Percentiles rank a stretch among this genome's conserved stretches.
These are phyloP conservation scores for Drosophila kambysellisi DNA, from an alignment of 2,888 invertebrate species.

Conservation along the genomic window DNA sequence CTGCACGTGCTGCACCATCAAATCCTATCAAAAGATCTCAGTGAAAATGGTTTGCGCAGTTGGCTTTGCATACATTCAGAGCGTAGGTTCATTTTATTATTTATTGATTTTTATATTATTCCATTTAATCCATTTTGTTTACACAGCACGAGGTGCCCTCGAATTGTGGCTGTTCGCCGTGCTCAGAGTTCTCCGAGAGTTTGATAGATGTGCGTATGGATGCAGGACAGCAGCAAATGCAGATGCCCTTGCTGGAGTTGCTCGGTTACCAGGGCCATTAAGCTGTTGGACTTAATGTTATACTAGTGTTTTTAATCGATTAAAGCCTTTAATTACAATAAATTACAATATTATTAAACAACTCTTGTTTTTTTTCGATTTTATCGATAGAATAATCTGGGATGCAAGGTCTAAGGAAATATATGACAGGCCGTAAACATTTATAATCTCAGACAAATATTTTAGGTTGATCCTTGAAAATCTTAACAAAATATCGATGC, in stretches of 20 bases:
- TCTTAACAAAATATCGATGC: too few relatives aligned
- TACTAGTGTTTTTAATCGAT: conserved; percentile 8
- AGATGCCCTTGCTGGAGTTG: conserved; percentile 41
- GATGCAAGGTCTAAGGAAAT: neutral
- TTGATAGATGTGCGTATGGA: conserved; percentile 50
- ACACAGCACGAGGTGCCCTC: conserved; percentile 82
- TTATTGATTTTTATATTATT: neutral
- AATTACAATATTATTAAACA: conserved; percentile 19
- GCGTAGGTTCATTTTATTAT: conserved; percentile 12
- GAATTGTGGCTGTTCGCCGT: conserved; percentile 78
- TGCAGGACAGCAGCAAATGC: conserved; percentile 1
- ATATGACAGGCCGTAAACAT: neutral
- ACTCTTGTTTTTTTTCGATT: neutral
- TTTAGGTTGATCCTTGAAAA: neutral
- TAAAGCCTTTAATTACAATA: conserved; percentile 3
- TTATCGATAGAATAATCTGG: too few relatives aligned
- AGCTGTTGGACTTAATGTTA: neutral
- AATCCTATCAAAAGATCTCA: conserved; percentile 75
- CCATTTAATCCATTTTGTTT: neutral
- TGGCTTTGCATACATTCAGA: conserved; percentile 54
- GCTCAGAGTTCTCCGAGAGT: conserved; percentile 60
- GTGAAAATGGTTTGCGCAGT: too few relatives aligned
- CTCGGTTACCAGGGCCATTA: conserved; percentile 32
- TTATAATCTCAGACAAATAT: neutral
- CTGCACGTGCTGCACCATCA: conserved; percentile 88